Base-by-base conservation (phyloP, 2,888 invertebrate genomes). In the Xanthorhoe designata region DNA sequence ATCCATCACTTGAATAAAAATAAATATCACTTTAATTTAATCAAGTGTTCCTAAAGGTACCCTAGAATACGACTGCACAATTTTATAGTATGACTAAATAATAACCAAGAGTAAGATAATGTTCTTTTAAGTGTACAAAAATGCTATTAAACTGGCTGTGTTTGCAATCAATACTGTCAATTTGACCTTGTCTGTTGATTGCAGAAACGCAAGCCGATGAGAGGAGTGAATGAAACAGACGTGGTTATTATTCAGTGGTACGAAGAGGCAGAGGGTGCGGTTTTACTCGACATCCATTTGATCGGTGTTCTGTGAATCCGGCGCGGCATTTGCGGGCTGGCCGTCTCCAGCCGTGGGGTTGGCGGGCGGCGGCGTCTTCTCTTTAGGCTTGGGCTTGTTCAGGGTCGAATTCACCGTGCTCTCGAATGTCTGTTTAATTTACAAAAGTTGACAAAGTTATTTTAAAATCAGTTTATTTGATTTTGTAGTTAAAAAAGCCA, bases 301-400 rank as follows among this genome's bases (percentile, higher is more conserved):
- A 61, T 92, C 92, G 83, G 59, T 79, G 61, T 72, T 79, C 49
- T 71, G 70, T 52, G 72, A 79, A 62, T 71, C 71, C 61, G 81
- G 72, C 59, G 76, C 52, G 69, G 54, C 45, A 75, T 69, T 53
- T 71, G 78, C 77, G 80, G 55, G 81, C 69, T 83, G 85, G 5
- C 82, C 86, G 79, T 84, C 87, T 66, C 81, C 86, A 51, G 80
- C 80, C 24, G 82, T 86, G 53, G 82, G 85, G 76, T 82, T 84
- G 65, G 76, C 82, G 7, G 94, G 93, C 7, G 94, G 94, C 0
- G 94, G 94, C 0, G 90, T 91, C 85, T 94, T 94, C 81, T 94
- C 94, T 88, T 98, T 98, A 7, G 99, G 98, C 88, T 98, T 98
- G 59, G 98, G 97, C 86, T 98, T 98, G 88, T 97, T 98, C 72